phyloP scores from a whole-genome alignment of 2,888 invertebrate genomes.

The Polylopha cassiicola region DNA sequence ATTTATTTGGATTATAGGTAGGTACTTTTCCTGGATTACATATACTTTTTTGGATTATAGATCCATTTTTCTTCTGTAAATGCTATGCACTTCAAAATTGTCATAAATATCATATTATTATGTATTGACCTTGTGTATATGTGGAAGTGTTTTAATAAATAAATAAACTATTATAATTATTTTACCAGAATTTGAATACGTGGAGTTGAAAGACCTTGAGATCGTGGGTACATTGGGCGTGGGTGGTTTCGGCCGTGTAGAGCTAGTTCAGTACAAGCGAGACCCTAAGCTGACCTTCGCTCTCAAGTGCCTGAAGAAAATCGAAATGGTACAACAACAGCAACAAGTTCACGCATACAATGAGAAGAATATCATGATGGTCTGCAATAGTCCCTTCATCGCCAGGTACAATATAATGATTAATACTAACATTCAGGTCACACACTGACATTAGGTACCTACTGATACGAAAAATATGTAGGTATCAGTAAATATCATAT shows the following conservation, averaged over 20 bases:
- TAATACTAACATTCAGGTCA: too few species aligned
- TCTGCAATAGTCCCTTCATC: slow-evolving; percentile 87
- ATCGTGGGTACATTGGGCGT: slow-evolving; percentile 92
- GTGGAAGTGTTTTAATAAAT: too few species aligned
- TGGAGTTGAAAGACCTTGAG: slow-evolving; percentile 87
- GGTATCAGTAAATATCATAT: too few species aligned
- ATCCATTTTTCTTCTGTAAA: too few species aligned
- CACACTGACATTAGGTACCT: too few species aligned
- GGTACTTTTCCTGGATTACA: too few species aligned
- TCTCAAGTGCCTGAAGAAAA: slow-evolving; percentile 91
- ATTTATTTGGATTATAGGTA: too few species aligned
- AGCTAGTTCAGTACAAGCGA: slow-evolving; percentile 81
- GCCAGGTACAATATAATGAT: slow-evolving; percentile 77
- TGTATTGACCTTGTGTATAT: too few species aligned
- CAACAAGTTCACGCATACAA: slow-evolving; percentile 93
- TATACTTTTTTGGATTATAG: too few species aligned
- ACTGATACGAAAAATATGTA: too few species aligned
- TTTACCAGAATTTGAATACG: slow-evolving; percentile 77
- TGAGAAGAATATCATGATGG: slow-evolving; percentile 90
- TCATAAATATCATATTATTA: too few species aligned
- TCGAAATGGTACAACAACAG: slow-evolving; percentile 91
- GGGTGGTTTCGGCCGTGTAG: slow-evolving; percentile 95
- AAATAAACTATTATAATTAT: background rate
- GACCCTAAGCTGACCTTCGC: slow-evolving; percentile 82
- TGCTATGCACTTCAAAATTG: too few species aligned